phyloP scores from a whole-genome alignment of 2,888 invertebrate genomes.

The Lithophane ornitopus region DNA sequence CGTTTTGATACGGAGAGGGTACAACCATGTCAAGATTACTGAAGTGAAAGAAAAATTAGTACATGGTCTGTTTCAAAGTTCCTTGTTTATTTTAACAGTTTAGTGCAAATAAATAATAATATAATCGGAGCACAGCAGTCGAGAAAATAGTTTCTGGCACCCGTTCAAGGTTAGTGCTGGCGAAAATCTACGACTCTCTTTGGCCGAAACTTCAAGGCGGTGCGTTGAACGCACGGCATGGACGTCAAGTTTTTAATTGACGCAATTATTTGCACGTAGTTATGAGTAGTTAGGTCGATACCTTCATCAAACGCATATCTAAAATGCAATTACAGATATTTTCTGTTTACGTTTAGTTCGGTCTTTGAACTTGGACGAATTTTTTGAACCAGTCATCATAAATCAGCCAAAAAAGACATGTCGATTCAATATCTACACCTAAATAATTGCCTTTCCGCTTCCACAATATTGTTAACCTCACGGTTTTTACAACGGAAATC shows the following conservation, averaged over 20 bases:
- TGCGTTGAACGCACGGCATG: conserved; percentile 78
- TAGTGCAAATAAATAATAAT: conserved; percentile 75
- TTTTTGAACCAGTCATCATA: background rate
- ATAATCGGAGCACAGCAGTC: conserved; percentile 75
- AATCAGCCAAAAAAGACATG: background rate
- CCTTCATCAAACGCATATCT: background rate
- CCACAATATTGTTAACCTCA: conserved; percentile 22
- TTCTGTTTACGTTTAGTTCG: conserved; percentile 5
- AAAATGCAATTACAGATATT: background rate
- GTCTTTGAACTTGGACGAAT: conserved; percentile 27
- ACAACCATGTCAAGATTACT: background rate
- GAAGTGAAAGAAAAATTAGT: conserved; percentile 14
- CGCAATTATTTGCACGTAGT: conserved; percentile 69
- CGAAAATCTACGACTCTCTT: conserved; percentile 88
- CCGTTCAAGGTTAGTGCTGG: conserved; percentile 83
- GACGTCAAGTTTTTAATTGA: conserved; percentile 80
- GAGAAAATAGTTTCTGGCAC: conserved; percentile 86
- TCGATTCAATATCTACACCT: background rate
- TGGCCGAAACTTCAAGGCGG: conserved; percentile 81
- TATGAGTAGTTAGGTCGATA: background rate
- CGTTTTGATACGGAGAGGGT: too few species aligned
- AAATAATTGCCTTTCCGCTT: conserved; percentile 5
- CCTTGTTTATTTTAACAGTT: conserved; percentile 79
- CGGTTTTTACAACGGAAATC: conserved; percentile 35
- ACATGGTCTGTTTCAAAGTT: conserved; percentile 60